Base-by-base conservation (phyloP, 1,140 invertebrate genomes). In the Lordiphosa clarofinis region DNA sequence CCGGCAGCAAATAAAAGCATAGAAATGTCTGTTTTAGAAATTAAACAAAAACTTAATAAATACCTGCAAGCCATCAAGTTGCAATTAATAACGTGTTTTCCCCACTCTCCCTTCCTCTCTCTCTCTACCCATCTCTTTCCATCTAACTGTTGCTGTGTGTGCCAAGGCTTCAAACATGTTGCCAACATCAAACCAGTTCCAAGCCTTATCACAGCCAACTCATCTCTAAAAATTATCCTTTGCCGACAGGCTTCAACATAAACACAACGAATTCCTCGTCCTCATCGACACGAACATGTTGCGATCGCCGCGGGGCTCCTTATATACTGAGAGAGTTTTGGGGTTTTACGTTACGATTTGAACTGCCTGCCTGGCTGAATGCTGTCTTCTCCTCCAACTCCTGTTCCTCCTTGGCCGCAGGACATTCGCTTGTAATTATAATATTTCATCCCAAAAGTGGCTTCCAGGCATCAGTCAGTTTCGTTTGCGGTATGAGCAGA, bases 381-480 rank as follows among this genome's bases (percentile, higher is more conserved):
- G 42, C 53, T 61, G 62, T 49, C 68, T 73, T 53, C 38, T 37
- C 33, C 50, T 55, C 31, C 35, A 61, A 33, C 48, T 37, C 46
- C 59, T 13, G 64, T 73, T 78, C 69, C 78, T 86, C 73, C 79
- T 73, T 86, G 58, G 79, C 78, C 69, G 36, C 40, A 19, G 61
- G 78, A 75, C 71, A 86, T 84, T 88, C 81, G 86, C 86, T 88
- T 88, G 87, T 88, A 88, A 88, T 88, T 88, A 88, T 88, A 88
- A 88, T 88, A 88, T 88, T 88, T 88, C 87, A 88, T 88, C 71
- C 86, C 87, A 88, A 88, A 88, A 79, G 74, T 88, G 68, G 87
- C 87, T 84, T 60, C 58, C 64, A 86, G 87, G 73, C 78, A 82
- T 76, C 78, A 73, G 78, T 84, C 76, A 81, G 76, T 81, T 82